Evolutionary conservation across 2,797 vertebrate species (phyloP), one percentile per base, ranked within the genome.

Genomic region (Etheostoma perlongum): DNA sequence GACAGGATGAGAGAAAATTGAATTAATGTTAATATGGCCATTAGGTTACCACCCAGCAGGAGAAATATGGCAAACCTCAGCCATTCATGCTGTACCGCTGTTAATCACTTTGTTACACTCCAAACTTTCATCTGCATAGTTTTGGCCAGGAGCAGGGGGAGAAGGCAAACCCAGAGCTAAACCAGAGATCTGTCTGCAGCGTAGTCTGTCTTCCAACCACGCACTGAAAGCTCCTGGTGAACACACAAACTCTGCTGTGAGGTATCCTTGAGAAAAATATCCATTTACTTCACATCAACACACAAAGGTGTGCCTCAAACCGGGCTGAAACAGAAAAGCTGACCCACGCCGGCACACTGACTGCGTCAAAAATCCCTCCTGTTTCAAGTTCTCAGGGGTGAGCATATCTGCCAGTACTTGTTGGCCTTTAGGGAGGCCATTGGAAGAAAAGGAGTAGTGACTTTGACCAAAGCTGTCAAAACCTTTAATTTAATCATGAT

Each of bases 181-280:
- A 93, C 88, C 92, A 93, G 89, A 91, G 90, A 91, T 92, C 90
- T 88, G 91, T 91, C 92, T 94, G 85, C 85, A 89, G 85, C 61
- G 8, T 71, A 85, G 84, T 88, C 83, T 76, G 83, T 84, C 93
- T 85, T 88, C 81, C 81, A 91, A 92, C 88, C 86, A 83, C 78
- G 76, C 84, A 88, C 85, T 93, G 88, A 92, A 88, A 89, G 83
- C 88, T 88, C 76, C 82, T 67, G 72, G 82, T 86, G 91, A 90
- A 84, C 86, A 90, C 88, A 93, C 89, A 89, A 85, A 88, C 85
- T 85, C 53, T 44, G 83, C 86, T 84, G 79, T 84, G 79, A 88
- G 82, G 83, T 82, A 88, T 86, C 80, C 88, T 89, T 88, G 82
- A 90, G 68, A 81, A 85, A 87, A 90, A 85, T 85, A 88, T 89